A percentile compares a stretch with the other conserved stretches of the same genome.
Evolutionary conservation across 2,888 invertebrate species (phyloP).

Genomic region (Eustalomyia histrio): DNA sequence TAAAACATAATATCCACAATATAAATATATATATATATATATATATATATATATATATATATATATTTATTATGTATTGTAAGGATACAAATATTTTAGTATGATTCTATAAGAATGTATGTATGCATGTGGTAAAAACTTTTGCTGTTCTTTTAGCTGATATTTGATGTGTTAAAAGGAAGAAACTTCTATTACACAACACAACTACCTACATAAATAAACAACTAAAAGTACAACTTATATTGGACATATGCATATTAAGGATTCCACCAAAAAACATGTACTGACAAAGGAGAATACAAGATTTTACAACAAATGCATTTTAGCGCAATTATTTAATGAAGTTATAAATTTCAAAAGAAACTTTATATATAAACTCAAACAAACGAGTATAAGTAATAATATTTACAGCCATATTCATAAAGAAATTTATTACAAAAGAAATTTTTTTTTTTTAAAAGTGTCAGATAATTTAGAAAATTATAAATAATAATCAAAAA

Average conservation of each 20-base stretch:
- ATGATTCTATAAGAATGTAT: not conserved
- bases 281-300: slow-evolving; percentile 14
- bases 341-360: slow-evolving; percentile 65
- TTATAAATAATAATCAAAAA: no score
- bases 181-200: slow-evolving; percentile 41
- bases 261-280: slow-evolving; percentile 48
- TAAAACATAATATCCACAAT: slow-evolving; percentile 45
- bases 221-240: slow-evolving; percentile 42
- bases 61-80: no score
- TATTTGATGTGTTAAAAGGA: slow-evolving; percentile 57
- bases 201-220: not conserved
- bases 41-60: no score
- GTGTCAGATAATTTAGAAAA: no score
- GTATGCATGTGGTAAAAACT: slow-evolving; percentile 42
- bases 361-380: slow-evolving; percentile 55
- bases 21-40: not conserved
- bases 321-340: slow-evolving; percentile 66
- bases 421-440: no score
- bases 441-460: no score
- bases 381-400: not conserved
- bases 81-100: no score
- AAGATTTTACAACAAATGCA: slow-evolving; percentile 63
- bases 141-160: slow-evolving; percentile 63
- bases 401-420: no score
- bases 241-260: slow-evolving; percentile 51